Conservation (phyloP, 2,888 invertebrate species). For the Thysanoteuthis rhombus region DNA sequence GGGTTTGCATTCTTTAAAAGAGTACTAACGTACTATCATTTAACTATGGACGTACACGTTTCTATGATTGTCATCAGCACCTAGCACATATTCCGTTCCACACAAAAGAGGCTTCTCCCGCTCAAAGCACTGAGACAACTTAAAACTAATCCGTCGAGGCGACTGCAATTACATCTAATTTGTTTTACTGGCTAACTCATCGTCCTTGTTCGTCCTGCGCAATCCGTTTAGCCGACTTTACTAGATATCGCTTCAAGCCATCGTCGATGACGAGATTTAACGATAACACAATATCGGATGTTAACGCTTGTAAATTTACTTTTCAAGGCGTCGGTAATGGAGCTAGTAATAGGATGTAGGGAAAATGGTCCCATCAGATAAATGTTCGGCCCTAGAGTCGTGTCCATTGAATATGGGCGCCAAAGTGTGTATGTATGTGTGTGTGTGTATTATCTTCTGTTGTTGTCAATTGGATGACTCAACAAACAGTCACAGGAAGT, state of each 20-base stretch:
- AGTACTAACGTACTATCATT: too few relatives aligned
- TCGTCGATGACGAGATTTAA: background rate
- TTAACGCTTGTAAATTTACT: background rate
- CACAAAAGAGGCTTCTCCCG: background rate
- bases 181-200: background rate
- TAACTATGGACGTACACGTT: background rate
- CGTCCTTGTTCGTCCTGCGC: background rate
- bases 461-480: background rate
- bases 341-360: background rate
- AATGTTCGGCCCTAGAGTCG: background rate
- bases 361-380: background rate
- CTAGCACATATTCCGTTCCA: background rate
- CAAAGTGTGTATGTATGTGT: background rate
- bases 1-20: too few relatives aligned
- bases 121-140: background rate
- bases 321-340: background rate
- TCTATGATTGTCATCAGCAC: background rate
- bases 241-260: background rate
- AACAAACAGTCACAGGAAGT: background rate
- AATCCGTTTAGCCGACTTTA: background rate
- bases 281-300: background rate
- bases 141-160: background rate
- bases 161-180: background rate
- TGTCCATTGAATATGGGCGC: background rate
- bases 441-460: background rate